Percentiles rank a stretch among this genome's conserved stretches.
Conservation (phyloP, 2,888 invertebrate genomes). For the Drosophila paucipuncta region DNA sequence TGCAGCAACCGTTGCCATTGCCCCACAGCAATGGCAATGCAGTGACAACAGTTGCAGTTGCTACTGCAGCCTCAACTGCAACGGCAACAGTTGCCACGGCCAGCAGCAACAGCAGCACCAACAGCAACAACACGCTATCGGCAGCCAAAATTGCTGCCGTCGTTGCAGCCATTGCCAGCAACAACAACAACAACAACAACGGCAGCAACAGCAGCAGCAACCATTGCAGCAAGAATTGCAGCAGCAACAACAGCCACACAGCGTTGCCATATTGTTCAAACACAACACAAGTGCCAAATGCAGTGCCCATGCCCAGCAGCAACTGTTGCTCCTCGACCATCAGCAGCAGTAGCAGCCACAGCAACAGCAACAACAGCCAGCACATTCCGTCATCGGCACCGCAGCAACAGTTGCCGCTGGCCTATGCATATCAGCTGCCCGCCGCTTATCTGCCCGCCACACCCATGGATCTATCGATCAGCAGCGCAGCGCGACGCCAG, state of each 20-base stretch:
- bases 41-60: constrained; percentile 10
- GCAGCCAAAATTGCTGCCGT: constrained; percentile 69
- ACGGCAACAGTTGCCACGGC: constrained; percentile 23
- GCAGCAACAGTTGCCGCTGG: constrained; percentile 44
- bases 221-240: constrained; percentile 45
- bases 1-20: constrained; percentile 3
- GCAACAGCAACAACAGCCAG: constrained; percentile 50
- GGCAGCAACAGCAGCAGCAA: constrained; percentile 49
- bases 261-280: constrained; percentile 57
- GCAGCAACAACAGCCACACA: constrained; percentile 48
- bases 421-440: constrained; percentile 50
- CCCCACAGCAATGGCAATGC: constrained; percentile 9
- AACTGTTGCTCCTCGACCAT: constrained; percentile 42
- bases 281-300: constrained; percentile 71
- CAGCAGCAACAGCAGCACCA: constrained; percentile 27
- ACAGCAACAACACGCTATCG: constrained; percentile 28
- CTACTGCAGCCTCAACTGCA: constrained; percentile 16
- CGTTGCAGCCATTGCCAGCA: constrained; percentile 70
- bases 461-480: constrained; percentile 84
- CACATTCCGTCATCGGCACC: constrained; percentile 53
- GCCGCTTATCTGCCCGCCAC: constrained; percentile 57
- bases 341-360: constrained; percentile 52
- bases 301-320: constrained; percentile 74
- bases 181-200: constrained; percentile 59
- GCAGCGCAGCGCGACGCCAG: constrained; percentile 71